Conservation (phyloP, 2,888 invertebrate genomes). For the Sinopyrophorus schimmeli region DNA sequence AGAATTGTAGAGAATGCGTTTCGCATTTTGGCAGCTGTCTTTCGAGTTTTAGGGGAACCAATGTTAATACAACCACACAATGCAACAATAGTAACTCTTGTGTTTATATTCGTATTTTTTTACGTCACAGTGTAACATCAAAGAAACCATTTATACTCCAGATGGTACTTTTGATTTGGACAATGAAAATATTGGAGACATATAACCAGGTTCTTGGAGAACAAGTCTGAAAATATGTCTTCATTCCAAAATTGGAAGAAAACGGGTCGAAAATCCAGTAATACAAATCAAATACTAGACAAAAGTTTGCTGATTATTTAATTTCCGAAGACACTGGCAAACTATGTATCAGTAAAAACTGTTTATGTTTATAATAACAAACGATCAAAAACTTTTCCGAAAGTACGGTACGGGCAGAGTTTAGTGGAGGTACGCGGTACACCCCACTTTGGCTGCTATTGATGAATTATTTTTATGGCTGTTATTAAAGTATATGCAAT, state of each 20-base stretch:
- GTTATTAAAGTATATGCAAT: too few relatives aligned
- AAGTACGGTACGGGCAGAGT: too few relatives aligned
- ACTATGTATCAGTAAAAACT: too few relatives aligned
- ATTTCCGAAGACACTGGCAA: too few relatives aligned
- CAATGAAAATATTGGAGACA: neutral
- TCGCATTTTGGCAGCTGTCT: neutral
- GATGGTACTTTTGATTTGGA: neutral
- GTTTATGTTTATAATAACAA: too few relatives aligned
- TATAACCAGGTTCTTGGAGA: neutral
- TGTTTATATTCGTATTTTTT: neutral
- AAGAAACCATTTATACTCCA: neutral
- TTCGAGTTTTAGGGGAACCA: constrained; percentile 15
- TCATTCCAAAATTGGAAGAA: neutral
- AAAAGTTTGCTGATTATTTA: too few relatives aligned
- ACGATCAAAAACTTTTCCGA: too few relatives aligned
- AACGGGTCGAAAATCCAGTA: neutral
- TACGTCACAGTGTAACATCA: neutral
- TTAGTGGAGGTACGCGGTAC: too few relatives aligned
- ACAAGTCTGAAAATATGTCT: neutral
- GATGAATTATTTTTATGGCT: too few relatives aligned
- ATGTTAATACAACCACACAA: constrained; percentile 27
- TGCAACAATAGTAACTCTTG: constrained; percentile 18
- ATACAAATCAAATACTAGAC: too few relatives aligned
- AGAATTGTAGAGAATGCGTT: neutral
- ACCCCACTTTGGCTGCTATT: too few relatives aligned